Base-by-base conservation (phyloP, 2,888 invertebrate genomes). In the Eupithecia abbreviata region DNA sequence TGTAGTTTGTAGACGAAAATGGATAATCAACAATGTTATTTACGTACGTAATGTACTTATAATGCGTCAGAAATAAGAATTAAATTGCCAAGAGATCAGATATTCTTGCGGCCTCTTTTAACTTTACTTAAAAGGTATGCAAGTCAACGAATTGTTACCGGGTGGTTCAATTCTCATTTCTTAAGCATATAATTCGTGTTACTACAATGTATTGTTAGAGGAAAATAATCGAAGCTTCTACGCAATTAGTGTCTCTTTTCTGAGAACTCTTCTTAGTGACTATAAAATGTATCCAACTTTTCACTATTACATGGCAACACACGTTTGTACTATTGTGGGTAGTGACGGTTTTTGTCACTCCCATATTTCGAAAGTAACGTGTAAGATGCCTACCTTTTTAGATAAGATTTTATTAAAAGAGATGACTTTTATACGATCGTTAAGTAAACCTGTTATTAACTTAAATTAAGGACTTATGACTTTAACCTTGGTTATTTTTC, bases 361-460 rank as follows among this genome's bases (percentile, higher is more conserved):
- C 73, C 41, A 75, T 78, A 76, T 76, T 78, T 76, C 74, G 73
- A 78, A 88, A 88, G 90, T 90, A 91, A 84, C 87, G 82, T 89
- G 88, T 93, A 90, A 88, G 87, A 89, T 90, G 88, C 93, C 90
- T 91, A 89, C 86, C 92, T 93, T 93, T 92, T 93, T 93, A 93
- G 93, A 93, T 94, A 95, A 94, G 92, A 92, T 90, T 78, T 93
- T 94, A 94, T 92, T 92, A 91, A 77, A 91, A 95, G 93, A 94
- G 93, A 92, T 90, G 90, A 93, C 94, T 95, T 95, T 94, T 94
- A 95, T 95, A 95, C 94, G 93, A 94, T 91, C 91, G 94, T 95
- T 94, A 93, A 93, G 93, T 92, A 80, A 90, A 92, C 92, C 92
- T 94, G 94, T 94, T 94, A 92, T 92, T 94, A 93, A 93, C 91